These are phyloP conservation scores for Habrosyne pyritoides DNA, from an alignment of 2,888 invertebrate genomes.

Conservation along the genomic window DNA sequence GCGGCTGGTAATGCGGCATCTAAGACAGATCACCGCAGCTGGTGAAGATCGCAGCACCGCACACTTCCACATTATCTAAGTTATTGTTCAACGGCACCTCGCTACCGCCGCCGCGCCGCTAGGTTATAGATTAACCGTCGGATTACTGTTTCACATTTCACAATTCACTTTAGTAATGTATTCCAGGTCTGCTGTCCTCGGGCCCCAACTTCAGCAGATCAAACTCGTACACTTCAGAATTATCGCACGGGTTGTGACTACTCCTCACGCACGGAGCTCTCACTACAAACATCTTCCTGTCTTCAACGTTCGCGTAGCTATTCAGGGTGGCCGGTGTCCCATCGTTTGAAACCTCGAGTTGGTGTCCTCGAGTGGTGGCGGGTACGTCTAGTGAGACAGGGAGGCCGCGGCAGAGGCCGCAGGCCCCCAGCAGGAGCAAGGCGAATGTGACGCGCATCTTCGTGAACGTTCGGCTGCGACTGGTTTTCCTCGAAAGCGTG, in stretches of 20 bases:
- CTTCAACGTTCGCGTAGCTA: not conserved
- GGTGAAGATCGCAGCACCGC: too few relatives aligned
- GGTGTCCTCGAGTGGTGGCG: too few relatives aligned
- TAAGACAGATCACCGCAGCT: too few relatives aligned
- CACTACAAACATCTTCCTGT: conserved; percentile 22
- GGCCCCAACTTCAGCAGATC: conserved; percentile 20
- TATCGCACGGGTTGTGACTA: conserved; percentile 10
- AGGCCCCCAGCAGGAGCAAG: conserved; percentile 16
- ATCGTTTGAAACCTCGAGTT: not conserved
- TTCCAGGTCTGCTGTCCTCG: not conserved
- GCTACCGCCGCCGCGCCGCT: too few relatives aligned
- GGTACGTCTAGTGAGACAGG: not conserved
- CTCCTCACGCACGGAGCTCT: conserved; percentile 14
- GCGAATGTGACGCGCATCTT: conserved; percentile 23
- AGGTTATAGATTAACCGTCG: too few relatives aligned
- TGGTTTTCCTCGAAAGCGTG: conserved; percentile 26
- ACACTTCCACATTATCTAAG: not conserved
- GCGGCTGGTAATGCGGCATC: not conserved
- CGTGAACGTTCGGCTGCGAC: conserved; percentile 19
- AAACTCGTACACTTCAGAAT: conserved; percentile 26
- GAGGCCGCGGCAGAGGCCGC: conserved; percentile 11
- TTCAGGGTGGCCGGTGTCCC: not conserved
- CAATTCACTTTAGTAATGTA: not conserved
- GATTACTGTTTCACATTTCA: not conserved
- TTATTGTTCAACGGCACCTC: too few relatives aligned